Conservation (phyloP, 2,113 vertebrate genomes). For the Peucedramus taeniatus region DNA sequence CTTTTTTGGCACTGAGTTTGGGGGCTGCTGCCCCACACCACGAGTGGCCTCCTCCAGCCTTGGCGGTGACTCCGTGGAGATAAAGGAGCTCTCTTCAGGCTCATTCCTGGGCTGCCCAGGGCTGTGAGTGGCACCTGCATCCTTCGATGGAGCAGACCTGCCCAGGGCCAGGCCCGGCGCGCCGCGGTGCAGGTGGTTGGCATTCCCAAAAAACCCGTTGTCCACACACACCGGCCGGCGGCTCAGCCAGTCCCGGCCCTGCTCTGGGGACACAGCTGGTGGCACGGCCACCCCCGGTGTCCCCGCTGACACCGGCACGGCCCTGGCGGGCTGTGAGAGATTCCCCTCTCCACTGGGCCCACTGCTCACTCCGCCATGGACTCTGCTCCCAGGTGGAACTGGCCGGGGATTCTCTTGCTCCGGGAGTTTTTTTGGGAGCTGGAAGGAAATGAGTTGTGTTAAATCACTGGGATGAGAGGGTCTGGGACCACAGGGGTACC, state of each 20-base stretch:
- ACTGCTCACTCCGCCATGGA: accelerated
- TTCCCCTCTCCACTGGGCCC: accelerated
- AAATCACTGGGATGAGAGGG: background rate
- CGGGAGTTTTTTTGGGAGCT: background rate
- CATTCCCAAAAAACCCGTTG: background rate
- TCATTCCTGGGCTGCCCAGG: background rate
- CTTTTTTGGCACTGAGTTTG: accelerated
- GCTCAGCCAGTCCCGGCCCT: constrained; percentile 25
- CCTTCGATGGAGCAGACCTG: background rate
- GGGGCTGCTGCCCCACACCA: background rate
- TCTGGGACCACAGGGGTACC: accelerated
- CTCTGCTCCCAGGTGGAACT: accelerated
- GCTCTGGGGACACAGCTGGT: accelerated
- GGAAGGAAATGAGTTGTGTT: background rate
- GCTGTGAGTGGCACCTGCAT: accelerated
- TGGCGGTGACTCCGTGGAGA: background rate
- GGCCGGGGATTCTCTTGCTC: background rate
- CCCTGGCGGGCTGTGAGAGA: accelerated
- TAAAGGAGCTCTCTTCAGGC: background rate
- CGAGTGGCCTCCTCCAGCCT: accelerated
- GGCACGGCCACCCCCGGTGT: accelerated
- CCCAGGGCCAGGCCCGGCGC: background rate
- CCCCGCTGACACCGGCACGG: accelerated
- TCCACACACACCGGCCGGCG: constrained; percentile 25
- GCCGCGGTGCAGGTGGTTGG: background rate